phyloP scores from a whole-genome alignment of 2,113 vertebrate genomes.

The Marmota flaviventris region DNA sequence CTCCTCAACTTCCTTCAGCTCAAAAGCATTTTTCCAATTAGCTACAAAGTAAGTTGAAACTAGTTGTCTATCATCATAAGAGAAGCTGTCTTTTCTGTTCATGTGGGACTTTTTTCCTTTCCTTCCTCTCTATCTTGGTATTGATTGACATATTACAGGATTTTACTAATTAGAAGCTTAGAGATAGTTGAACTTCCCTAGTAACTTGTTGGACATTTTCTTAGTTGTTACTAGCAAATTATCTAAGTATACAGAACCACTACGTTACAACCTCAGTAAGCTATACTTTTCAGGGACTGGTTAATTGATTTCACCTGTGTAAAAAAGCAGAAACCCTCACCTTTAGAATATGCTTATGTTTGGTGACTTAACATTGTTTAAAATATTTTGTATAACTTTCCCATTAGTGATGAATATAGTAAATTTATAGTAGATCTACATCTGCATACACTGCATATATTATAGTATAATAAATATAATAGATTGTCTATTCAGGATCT shows the following conservation, averaged over 20 bases:
- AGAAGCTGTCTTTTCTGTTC: constrained; percentile 30
- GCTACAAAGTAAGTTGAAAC: constrained; percentile 32
- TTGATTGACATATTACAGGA: constrained; percentile 49
- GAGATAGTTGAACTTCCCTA: constrained; percentile 27
- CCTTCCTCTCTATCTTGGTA: constrained; percentile 32
- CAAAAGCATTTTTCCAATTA: constrained; percentile 16
- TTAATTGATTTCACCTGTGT: constrained; percentile 34
- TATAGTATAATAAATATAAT: not conserved
- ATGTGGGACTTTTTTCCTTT: not conserved
- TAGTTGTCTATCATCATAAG: constrained; percentile 12
- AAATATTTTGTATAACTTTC: constrained; percentile 27
- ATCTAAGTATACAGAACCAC: not conserved
- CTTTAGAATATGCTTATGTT: not conserved
- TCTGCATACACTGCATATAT: not conserved
- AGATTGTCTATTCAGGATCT: not conserved
- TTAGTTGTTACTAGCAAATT: constrained; percentile 30
- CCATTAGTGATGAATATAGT: not conserved
- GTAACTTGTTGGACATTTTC: constrained; percentile 46
- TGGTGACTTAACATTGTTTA: not conserved
- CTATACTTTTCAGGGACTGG: not conserved
- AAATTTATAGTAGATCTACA: not conserved
- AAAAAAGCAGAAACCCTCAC: not conserved
- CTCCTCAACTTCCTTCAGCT: not conserved
- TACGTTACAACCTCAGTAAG: not conserved
- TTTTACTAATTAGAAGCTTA: constrained; percentile 50